These are phyloP conservation scores for Pseudochirops cupreus DNA, from an alignment of 2,797 vertebrate genomes.

Conservation along the genomic window DNA sequence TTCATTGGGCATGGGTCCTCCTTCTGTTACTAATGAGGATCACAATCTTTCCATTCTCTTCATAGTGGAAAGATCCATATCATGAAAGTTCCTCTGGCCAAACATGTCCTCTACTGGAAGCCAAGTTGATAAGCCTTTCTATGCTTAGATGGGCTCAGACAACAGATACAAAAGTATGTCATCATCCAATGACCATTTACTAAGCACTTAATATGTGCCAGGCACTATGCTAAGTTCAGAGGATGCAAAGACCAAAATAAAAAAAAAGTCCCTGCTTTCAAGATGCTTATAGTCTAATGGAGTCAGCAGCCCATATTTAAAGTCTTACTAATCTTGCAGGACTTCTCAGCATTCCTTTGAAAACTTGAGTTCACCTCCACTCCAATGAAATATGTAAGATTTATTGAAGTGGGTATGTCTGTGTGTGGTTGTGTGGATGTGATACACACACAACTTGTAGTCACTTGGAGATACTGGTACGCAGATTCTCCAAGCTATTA, in stretches of 20 bases:
- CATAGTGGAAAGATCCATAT: neutral
- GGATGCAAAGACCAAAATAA: neutral
- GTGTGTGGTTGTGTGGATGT: neutral
- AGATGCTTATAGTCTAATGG: neutral
- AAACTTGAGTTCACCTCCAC: neutral
- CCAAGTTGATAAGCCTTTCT: neutral
- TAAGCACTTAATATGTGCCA: neutral
- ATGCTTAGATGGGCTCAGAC: neutral
- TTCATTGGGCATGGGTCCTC: neutral
- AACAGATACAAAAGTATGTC: neutral
- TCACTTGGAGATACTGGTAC: neutral
- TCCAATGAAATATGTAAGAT: neutral
- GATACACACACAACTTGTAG: neutral
- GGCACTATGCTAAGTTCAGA: neutral
- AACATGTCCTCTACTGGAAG: neutral
- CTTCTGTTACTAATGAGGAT: neutral
- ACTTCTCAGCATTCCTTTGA: neutral
- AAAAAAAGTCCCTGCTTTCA: neutral
- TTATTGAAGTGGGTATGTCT: neutral
- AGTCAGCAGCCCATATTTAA: neutral
- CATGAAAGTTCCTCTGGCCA: neutral
- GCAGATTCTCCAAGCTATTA: neutral
- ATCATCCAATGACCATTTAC: neutral
- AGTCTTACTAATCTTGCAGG: neutral
- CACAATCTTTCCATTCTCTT: neutral